Evolutionary conservation across 2,888 invertebrate genomes (phyloP).

Genomic region (Lithophane socia): DNA sequence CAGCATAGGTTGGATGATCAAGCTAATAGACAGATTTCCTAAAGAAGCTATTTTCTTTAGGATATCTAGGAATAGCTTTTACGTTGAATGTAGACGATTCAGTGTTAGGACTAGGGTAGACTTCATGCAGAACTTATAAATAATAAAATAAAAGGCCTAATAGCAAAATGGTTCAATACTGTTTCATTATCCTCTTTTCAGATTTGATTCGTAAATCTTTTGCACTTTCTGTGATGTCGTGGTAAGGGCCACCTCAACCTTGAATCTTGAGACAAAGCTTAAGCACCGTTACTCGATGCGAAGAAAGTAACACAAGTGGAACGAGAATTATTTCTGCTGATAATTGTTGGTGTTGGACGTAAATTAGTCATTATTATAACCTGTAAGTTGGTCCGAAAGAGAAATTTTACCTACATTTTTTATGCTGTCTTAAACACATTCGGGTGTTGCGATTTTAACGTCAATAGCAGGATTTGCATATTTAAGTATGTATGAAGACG

Average conservation of each 20-base stretch:
- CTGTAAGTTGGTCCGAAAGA: constrained; percentile 51
- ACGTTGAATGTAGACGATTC: neutral
- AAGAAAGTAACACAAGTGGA: constrained; percentile 86
- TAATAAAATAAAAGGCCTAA: too few relatives aligned
- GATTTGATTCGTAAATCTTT: constrained; percentile 19
- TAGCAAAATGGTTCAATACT: too few relatives aligned
- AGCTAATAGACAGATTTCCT: neutral
- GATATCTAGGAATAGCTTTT: neutral
- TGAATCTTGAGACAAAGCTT: constrained; percentile 81
- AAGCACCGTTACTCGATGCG: constrained; percentile 80
- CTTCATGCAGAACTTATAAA: neutral
- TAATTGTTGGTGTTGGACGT: constrained; percentile 81
- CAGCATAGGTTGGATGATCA: neutral
- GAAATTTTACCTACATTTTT: constrained; percentile 23
- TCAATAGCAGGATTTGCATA: constrained; percentile 15
- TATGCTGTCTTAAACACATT: neutral
- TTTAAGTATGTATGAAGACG: neutral
- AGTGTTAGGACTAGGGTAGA: neutral
- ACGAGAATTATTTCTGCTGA: constrained; percentile 81
- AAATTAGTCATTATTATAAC: constrained; percentile 71
- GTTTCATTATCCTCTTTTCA: neutral
- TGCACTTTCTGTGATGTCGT: constrained; percentile 10
- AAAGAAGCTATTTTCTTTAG: neutral
- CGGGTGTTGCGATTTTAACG: constrained; percentile 2
- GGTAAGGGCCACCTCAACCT: constrained; percentile 60